A percentile compares a stretch with the other conserved stretches of the same genome.
Conservation (phyloP, 2,888 invertebrate genomes). For the Sesamia inferens region DNA sequence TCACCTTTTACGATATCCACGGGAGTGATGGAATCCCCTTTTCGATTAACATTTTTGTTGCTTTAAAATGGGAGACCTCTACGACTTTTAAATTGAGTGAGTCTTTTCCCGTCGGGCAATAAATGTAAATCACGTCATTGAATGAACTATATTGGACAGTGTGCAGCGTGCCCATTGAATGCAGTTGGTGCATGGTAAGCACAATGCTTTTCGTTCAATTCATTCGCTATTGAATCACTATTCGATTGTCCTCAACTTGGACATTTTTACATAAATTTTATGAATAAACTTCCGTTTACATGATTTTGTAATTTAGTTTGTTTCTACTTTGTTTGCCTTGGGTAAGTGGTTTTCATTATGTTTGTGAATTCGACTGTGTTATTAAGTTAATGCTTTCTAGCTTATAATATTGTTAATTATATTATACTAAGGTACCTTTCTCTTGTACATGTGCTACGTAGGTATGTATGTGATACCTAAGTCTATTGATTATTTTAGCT, state of each 20-base stretch:
- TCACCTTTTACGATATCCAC: constrained; percentile 45
- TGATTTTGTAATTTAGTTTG: constrained; percentile 53
- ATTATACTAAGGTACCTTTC: neutral
- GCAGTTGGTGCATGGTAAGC: constrained; percentile 82
- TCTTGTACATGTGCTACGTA: neutral
- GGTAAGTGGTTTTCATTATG: constrained; percentile 36
- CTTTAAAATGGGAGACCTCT: constrained; percentile 57
- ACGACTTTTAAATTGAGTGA: constrained; percentile 75
- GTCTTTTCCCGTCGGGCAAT: constrained; percentile 75
- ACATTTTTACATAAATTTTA: constrained; percentile 75
- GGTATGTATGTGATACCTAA: neutral
- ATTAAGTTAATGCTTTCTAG: constrained; percentile 6
- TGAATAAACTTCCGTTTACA: constrained; percentile 65
- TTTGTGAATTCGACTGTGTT: constrained; percentile 23
- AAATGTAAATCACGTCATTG: constrained; percentile 86
- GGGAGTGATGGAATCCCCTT: constrained; percentile 47
- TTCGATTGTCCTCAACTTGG: constrained; percentile 80
- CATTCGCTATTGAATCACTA: constrained; percentile 82
- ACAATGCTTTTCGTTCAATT: constrained; percentile 81
- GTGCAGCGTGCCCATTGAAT: constrained; percentile 76
- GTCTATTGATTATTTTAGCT: constrained; percentile 4
- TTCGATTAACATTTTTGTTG: constrained; percentile 52
- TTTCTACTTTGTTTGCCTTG: constrained; percentile 39
- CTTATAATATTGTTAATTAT: constrained; percentile 13
- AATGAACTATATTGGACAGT: constrained; percentile 79